Conservation (phyloP, 2,888 invertebrate genomes). For the Lasius platythorax region DNA sequence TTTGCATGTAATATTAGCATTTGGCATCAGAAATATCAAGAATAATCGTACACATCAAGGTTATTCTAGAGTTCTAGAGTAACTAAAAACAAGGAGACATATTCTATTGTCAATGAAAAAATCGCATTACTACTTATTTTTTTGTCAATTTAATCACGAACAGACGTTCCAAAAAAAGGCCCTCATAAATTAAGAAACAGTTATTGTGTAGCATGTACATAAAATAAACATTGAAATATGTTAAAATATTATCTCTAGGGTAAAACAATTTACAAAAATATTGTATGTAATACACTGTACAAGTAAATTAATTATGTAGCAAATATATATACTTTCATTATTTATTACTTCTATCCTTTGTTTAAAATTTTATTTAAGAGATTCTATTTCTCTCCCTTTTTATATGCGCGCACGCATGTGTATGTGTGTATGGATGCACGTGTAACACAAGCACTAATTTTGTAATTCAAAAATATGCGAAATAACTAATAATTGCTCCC, state of each 20-base stretch:
- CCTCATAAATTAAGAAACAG: constrained; percentile 8
- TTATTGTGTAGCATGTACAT: neutral
- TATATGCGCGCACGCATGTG: no score
- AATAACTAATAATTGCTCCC: no score
- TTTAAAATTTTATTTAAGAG: constrained; percentile 46
- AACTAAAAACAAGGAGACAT: constrained; percentile 54
- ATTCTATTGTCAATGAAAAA: constrained; percentile 49
- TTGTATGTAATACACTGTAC: neutral
- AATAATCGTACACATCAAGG: constrained; percentile 77
- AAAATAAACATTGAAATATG: neutral
- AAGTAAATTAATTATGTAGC: constrained; percentile 2
- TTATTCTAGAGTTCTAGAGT: constrained; percentile 77
- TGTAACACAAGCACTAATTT: no score
- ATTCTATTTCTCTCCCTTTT: constrained; percentile 17
- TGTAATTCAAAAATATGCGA: no score
- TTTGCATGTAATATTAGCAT: constrained; percentile 59
- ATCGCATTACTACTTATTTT: constrained; percentile 68
- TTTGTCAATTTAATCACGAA: constrained; percentile 32
- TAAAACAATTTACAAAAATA: constrained; percentile 21
- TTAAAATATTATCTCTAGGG: neutral
- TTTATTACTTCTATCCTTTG: no score
- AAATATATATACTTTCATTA: no score
- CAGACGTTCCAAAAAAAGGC: neutral
- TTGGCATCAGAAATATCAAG: constrained; percentile 69
- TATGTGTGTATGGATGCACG: no score